Conservation (phyloP, 2,888 invertebrate genomes). For the Operophtera brumata region DNA sequence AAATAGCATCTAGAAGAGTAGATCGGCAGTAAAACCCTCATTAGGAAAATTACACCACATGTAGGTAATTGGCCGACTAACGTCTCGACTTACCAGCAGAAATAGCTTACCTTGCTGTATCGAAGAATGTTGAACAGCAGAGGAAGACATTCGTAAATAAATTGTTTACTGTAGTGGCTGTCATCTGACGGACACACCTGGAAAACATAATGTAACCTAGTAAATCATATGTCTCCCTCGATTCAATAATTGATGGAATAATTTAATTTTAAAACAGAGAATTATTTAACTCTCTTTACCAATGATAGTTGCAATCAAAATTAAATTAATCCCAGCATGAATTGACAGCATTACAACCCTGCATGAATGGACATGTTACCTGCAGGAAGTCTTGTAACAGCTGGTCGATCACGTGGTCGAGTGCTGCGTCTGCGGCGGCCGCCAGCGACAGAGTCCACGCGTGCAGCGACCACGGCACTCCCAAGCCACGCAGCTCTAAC, state of each 20-base stretch:
- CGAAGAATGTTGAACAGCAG: slow-evolving; percentile 93
- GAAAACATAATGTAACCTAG: slow-evolving; percentile 18
- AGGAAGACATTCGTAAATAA: slow-evolving; percentile 94
- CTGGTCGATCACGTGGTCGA: slow-evolving; percentile 93
- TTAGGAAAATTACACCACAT: too few species aligned
- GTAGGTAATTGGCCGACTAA: too few species aligned
- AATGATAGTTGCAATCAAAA: too few species aligned
- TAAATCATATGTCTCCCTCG: background rate
- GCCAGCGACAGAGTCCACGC: slow-evolving; percentile 95
- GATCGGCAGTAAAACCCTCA: too few species aligned
- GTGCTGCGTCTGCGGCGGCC: slow-evolving; percentile 90
- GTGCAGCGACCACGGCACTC: slow-evolving; percentile 95
- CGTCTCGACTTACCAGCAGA: too few species aligned
- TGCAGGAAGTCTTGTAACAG: slow-evolving; percentile 93
- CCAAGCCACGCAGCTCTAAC: slow-evolving; percentile 90
- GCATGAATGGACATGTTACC: slow-evolving; percentile 42
- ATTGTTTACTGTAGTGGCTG: slow-evolving; percentile 88
- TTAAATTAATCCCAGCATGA: too few species aligned
- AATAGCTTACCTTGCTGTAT: slow-evolving; percentile 87
- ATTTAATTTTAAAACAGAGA: too few species aligned
- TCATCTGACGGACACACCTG: slow-evolving; percentile 91
- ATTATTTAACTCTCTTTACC: too few species aligned
- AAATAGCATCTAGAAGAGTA: background rate
- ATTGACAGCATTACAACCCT: too few species aligned
- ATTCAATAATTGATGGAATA: too few species aligned